A percentile compares a stretch with the other conserved stretches of the same genome.
Conservation (phyloP, 1,140 invertebrate species). For the Eupristina koningsbergeri region DNA sequence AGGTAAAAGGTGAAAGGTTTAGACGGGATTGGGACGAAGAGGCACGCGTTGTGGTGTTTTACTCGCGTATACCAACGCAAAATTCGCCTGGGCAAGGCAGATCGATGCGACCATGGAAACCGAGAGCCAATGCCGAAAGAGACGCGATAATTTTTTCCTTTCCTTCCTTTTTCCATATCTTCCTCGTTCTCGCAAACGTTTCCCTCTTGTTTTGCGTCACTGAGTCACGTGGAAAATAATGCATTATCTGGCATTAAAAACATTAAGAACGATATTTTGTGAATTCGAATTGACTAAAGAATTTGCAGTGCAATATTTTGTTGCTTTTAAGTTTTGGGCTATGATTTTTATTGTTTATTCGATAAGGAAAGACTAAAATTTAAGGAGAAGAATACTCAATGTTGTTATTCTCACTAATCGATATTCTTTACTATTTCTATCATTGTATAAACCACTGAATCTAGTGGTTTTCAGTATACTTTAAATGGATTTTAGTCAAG, state of each 20-base stretch:
- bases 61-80: too few relatives aligned
- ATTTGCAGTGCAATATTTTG: too few relatives aligned
- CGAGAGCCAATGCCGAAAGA: constrained; percentile 66
- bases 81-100: constrained; percentile 50
- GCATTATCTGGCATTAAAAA: background rate
- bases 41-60: background rate
- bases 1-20: background rate
- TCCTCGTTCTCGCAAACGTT: background rate
- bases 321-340: too few relatives aligned
- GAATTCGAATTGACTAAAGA: background rate
- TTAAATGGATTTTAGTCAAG: too few relatives aligned
- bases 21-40: background rate
- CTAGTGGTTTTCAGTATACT: too few relatives aligned
- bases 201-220: background rate
- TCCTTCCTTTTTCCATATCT: constrained; percentile 35
- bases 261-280: background rate
- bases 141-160: constrained; percentile 48
- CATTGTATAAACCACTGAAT: too few relatives aligned
- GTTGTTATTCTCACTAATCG: too few relatives aligned
- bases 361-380: too few relatives aligned
- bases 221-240: background rate
- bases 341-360: too few relatives aligned
- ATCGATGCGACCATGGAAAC: constrained; percentile 73
- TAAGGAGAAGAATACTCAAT: too few relatives aligned
- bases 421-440: too few relatives aligned